A percentile compares a stretch with the other conserved stretches of the same genome.
These are phyloP conservation scores for Lithobius niger DNA, from an alignment of 1,140 invertebrate species.

Conservation along the genomic window DNA sequence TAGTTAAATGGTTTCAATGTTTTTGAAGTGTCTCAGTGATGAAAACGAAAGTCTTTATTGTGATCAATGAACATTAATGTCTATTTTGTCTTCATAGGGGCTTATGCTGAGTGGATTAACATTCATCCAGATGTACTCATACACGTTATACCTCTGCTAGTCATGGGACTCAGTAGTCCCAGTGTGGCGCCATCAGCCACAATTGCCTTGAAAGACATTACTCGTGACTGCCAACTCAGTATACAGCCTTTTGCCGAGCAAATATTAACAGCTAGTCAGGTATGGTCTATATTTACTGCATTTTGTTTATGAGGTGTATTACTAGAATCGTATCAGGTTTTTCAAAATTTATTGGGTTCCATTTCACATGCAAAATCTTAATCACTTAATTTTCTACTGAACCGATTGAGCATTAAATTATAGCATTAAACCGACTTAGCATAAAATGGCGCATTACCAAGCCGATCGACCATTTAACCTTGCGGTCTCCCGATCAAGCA, in stretches of 20 bases:
- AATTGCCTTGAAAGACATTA: slow-evolving; percentile 72
- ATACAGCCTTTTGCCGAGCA: slow-evolving; percentile 55
- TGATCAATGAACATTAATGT: no score
- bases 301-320: no score
- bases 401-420: no score
- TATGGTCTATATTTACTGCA: slow-evolving; percentile 16
- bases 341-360: neutral
- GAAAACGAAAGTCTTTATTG: no score
- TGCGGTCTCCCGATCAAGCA: no score
- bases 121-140: slow-evolving; percentile 42
- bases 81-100: slow-evolving; percentile 33
- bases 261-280: slow-evolving; percentile 47
- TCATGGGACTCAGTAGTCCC: slow-evolving; percentile 48
- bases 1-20: no score
- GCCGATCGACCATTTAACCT: no score
- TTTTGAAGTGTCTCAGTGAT: no score
- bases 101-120: slow-evolving; percentile 69
- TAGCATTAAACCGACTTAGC: no score
- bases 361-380: neutral
- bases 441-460: no score
- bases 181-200: slow-evolving; percentile 62
- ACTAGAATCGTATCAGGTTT: neutral
- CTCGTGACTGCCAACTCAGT: slow-evolving; percentile 55
- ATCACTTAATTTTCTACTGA: no score
- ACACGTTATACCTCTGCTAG: slow-evolving; percentile 46